Base-by-base conservation (phyloP, 2,888 invertebrate genomes). In the Nudaria mundana region DNA sequence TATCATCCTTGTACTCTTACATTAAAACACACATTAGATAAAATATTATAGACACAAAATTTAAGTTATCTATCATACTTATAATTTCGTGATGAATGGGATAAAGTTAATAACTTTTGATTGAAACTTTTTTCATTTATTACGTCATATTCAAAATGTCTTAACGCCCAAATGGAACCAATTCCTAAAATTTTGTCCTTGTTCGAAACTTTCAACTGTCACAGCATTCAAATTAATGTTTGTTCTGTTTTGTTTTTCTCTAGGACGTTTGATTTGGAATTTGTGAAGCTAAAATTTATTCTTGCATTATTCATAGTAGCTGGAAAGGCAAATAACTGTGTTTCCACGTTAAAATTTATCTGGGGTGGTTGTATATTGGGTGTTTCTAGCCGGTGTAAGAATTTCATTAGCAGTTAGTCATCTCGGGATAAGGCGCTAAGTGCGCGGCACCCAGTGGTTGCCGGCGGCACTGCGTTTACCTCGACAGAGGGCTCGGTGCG, bases 91-190 rank as follows among this genome's bases (percentile, higher is more conserved):
- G 81, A 83, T 81, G 77, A 86, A 85, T 83, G 78, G 94, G 92
- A 79, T 78, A 67, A 85, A 81, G 78, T 84, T 82, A 80, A 76
- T 81, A 83, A 84, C 80, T 83, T 81, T 80, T 78, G 80, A 85
- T 82, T 80, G 73, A 71, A 86, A 87, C 86, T 88, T 87, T 85
- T 86, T 87, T 84, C 84, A 86, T 85, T 87, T 84, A 86, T 86
- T 77, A 84, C 79, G 76, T 81, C 78, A 80, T 81, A 71, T 78
- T 86, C 75, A 77, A 85, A 85, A 81, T 81, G 76, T 74, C 76
- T 82, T 71, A 69, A 71, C 76, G 72, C 66, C 71, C 76, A 80
- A 85, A 84, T 79, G 79, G 81, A 81, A 80, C 78, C 81, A 81
- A 82, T 84, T 80, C 77, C 76, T 73, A 77, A 85, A 82, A 84